Evolutionary conservation across 2,797 vertebrate species (phyloP).

Genomic region (Phrynocephalus forsythii): DNA sequence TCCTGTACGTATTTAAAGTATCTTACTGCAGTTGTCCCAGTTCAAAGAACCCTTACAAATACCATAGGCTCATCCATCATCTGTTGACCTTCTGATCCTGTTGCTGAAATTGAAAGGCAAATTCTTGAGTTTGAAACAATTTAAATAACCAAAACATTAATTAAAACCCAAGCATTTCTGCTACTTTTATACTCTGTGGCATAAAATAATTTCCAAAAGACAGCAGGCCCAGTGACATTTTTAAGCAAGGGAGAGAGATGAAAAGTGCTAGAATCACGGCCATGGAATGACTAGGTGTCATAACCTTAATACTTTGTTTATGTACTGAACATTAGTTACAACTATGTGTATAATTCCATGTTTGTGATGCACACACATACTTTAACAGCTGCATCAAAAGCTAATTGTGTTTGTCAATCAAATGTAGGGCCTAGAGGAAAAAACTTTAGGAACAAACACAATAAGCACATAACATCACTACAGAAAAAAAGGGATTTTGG

Average conservation of each 20-base stretch:
- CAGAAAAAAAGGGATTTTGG: background rate
- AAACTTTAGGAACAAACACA: background rate
- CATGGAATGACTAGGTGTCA: background rate
- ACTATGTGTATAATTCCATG: background rate
- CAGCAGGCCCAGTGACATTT: background rate
- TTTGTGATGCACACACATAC: background rate
- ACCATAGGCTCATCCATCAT: constrained; percentile 67
- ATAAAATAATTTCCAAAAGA: constrained; percentile 10
- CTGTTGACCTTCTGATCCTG: constrained; percentile 69
- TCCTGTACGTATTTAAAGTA: constrained; percentile 67
- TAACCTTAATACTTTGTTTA: background rate
- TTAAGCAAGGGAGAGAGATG: background rate
- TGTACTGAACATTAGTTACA: background rate
- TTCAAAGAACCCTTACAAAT: constrained; percentile 72
- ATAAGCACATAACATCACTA: background rate
- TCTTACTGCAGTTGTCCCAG: constrained; percentile 69
- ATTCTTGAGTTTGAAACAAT: constrained; percentile 61
- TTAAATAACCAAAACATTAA: constrained; percentile 19
- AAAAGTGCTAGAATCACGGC: background rate
- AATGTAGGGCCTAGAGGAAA: background rate
- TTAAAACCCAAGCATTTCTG: background rate
- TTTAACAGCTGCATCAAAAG: background rate
- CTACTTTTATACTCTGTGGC: background rate
- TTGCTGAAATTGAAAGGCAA: constrained; percentile 70
- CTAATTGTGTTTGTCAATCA: background rate